Evolutionary conservation across 1,140 invertebrate genomes (phyloP).

Genomic region (Cepaea nemoralis): DNA sequence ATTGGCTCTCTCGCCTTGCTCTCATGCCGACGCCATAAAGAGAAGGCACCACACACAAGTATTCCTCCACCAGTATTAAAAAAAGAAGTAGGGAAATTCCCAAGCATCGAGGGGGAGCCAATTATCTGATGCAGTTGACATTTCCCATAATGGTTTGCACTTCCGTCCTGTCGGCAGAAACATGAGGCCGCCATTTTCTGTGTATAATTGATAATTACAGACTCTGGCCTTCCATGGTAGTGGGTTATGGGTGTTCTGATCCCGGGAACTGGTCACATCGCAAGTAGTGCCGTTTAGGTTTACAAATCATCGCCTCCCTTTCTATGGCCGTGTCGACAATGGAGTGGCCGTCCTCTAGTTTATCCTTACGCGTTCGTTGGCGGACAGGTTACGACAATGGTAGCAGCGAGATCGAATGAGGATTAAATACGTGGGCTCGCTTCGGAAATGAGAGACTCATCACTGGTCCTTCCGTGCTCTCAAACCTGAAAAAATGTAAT

Average conservation of each 20-base stretch:
- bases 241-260: neutral
- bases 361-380: too few relatives aligned
- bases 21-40: neutral
- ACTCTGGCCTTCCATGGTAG: neutral
- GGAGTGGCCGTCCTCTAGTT: too few relatives aligned
- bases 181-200: neutral
- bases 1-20: neutral
- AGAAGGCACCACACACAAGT: neutral
- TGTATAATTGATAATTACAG: slow-evolving; percentile 10
- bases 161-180: neutral
- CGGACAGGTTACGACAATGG: too few relatives aligned
- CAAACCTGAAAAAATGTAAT: too few relatives aligned
- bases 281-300: too few relatives aligned
- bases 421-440: too few relatives aligned
- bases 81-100: neutral
- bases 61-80: neutral
- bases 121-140: slow-evolving; percentile 11
- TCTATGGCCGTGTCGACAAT: too few relatives aligned
- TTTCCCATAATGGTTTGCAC: slow-evolving; percentile 17
- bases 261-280: neutral
- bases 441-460: too few relatives aligned
- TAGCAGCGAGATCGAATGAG: too few relatives aligned
- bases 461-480: too few relatives aligned
- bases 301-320: too few relatives aligned
- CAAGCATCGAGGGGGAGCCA: neutral